Percentiles rank a stretch among this genome's conserved stretches.
phyloP scores from a whole-genome alignment of 1,140 invertebrate species.

The Cotesia chilonis region DNA sequence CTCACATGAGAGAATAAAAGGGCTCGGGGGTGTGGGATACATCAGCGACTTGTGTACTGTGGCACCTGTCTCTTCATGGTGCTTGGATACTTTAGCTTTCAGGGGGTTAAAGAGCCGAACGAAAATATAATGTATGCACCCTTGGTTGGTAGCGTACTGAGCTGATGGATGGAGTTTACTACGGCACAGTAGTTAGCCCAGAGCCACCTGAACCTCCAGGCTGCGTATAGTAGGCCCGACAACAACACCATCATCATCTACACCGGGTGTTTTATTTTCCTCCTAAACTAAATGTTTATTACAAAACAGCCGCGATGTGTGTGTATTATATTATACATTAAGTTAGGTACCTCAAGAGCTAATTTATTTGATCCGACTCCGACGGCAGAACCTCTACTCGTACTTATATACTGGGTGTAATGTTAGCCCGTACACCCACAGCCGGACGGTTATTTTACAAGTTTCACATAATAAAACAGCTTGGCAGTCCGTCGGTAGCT shows the following conservation, averaged over 20 bases:
- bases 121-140: constrained; percentile 60
- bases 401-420: background rate
- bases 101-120: constrained; percentile 39
- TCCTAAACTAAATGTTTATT: constrained; percentile 30
- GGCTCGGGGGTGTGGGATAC: background rate
- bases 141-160: constrained; percentile 39
- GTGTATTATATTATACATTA: constrained; percentile 19
- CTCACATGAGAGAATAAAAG: background rate
- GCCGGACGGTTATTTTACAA: background rate
- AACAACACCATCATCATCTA: constrained; percentile 21
- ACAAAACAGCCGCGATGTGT: constrained; percentile 29
- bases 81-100: constrained; percentile 12
- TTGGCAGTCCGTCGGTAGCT: background rate
- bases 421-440: constrained; percentile 27
- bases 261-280: constrained; percentile 36
- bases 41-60: constrained; percentile 42
- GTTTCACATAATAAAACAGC: constrained; percentile 1
- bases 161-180: constrained; percentile 28
- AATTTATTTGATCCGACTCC: constrained; percentile 44
- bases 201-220: constrained; percentile 46
- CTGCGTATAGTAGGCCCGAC: constrained; percentile 17
- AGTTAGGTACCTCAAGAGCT: constrained; percentile 38
- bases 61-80: constrained; percentile 50
- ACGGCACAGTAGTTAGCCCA: constrained; percentile 39
- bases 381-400: constrained; percentile 23